phyloP scores from a whole-genome alignment of 2,113 vertebrate species.

The Perognathus longimembris region DNA sequence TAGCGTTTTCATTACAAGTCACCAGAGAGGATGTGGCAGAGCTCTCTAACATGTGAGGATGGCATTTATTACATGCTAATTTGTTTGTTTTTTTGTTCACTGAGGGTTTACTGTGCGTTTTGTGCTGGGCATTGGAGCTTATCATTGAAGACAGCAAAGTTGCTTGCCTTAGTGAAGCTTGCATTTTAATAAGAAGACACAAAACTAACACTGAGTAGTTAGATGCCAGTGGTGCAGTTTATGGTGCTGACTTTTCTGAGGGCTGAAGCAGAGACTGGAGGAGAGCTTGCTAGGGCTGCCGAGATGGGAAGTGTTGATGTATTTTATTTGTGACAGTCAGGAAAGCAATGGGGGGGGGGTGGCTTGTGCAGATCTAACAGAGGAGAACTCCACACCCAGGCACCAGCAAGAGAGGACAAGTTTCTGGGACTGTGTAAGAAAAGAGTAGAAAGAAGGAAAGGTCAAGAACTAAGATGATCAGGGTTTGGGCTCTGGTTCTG shows the following conservation, averaged over 20 bases:
- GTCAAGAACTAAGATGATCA: fast-evolving
- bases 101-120: neutral
- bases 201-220: neutral
- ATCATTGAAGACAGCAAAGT: neutral
- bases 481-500: neutral
- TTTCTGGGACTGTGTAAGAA: neutral
- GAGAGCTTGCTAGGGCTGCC: neutral
- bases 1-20: neutral
- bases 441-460: neutral
- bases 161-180: neutral
- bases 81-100: neutral
- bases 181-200: neutral
- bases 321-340: neutral
- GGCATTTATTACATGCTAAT: neutral
- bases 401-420: neutral
- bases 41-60: neutral
- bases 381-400: neutral
- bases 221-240: too few species aligned
- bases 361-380: neutral
- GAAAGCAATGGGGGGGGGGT: neutral
- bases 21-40: neutral
- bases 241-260: too few species aligned
- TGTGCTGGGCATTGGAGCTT: too few species aligned
- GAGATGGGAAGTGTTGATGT: neutral
- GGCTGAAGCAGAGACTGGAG: neutral